A percentile compares a stretch with the other conserved stretches of the same genome.
Conservation (phyloP, 2,888 invertebrate species). For the Falcaria lacertinaria region DNA sequence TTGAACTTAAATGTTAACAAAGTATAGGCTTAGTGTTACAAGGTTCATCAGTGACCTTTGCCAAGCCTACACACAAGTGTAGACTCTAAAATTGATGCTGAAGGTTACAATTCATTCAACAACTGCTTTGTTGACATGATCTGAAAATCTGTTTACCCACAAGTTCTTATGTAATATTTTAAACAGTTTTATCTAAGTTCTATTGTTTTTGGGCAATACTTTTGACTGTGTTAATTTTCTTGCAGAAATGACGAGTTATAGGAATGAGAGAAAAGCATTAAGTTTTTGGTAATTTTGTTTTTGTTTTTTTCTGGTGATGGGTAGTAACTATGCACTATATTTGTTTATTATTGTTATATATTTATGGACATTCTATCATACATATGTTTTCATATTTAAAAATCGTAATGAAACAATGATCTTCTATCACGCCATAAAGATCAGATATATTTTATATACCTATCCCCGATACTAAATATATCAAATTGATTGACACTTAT, state of each 20-base stretch:
- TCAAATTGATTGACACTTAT: too few species aligned
- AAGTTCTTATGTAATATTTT: conserved; percentile 5
- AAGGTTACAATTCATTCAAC: not conserved
- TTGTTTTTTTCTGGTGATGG: conserved; percentile 47
- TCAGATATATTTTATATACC: too few species aligned
- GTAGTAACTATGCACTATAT: conserved; percentile 4
- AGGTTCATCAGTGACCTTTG: not conserved
- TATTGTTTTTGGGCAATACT: conserved; percentile 6
- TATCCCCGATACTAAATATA: too few species aligned
- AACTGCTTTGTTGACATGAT: not conserved
- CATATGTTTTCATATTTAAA: too few species aligned
- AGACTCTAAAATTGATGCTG: not conserved
- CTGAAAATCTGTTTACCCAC: not conserved
- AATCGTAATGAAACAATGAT: too few species aligned
- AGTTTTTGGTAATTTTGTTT: conserved; percentile 46
- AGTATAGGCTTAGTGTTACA: not conserved
- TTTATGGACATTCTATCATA: too few species aligned
- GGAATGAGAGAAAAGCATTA: conserved; percentile 24
- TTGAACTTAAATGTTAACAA: too few species aligned
- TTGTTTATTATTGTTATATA: not conserved
- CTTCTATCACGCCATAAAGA: too few species aligned
- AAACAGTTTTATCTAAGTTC: conserved; percentile 8
- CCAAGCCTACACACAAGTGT: not conserved
- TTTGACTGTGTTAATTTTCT: conserved; percentile 34
- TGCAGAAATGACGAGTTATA: conserved; percentile 70